A percentile compares a stretch with the other conserved stretches of the same genome.
Evolutionary conservation across 2,888 invertebrate genomes (phyloP).

Genomic region (Trichogramma evanescens): DNA sequence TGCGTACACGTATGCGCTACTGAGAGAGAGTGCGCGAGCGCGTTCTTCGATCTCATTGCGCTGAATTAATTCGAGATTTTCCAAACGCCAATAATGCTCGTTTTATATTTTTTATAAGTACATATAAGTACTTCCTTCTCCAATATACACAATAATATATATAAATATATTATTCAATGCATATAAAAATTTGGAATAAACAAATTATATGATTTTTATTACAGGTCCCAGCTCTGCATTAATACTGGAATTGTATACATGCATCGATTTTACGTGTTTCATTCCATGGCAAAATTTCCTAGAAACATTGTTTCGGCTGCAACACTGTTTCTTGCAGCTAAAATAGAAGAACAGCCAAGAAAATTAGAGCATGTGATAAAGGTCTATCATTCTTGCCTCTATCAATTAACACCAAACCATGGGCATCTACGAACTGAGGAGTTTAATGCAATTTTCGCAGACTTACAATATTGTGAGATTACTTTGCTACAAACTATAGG

Average conservation of each 20-base stretch:
- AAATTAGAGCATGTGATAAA: constrained; percentile 96
- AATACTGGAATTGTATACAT: constrained; percentile 99
- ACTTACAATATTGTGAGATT: constrained; percentile 75
- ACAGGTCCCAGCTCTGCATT: constrained; percentile 88
- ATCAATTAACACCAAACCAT: no score
- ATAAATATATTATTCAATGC: constrained; percentile 5
- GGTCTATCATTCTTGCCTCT: constrained; percentile 79
- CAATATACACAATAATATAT: background rate
- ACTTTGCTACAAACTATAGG: constrained; percentile 93
- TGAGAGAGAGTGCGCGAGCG: no score
- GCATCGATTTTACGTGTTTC: constrained; percentile 98
- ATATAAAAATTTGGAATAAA: background rate
- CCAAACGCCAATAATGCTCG: background rate
- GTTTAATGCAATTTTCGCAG: no score
- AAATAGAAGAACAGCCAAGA: constrained; percentile 96
- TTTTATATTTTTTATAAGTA: background rate
- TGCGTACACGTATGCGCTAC: no score
- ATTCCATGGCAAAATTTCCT: constrained; percentile 92
- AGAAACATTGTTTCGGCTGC: constrained; percentile 91
- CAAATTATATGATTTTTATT: background rate
- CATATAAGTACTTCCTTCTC: background rate
- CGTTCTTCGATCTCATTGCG: no score
- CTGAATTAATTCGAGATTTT: no score
- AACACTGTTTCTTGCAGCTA: constrained; percentile 92
- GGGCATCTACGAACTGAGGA: no score